Evolutionary conservation across 2,888 invertebrate species (phyloP).

Genomic region (Drosophila pseudotakahashii): DNA sequence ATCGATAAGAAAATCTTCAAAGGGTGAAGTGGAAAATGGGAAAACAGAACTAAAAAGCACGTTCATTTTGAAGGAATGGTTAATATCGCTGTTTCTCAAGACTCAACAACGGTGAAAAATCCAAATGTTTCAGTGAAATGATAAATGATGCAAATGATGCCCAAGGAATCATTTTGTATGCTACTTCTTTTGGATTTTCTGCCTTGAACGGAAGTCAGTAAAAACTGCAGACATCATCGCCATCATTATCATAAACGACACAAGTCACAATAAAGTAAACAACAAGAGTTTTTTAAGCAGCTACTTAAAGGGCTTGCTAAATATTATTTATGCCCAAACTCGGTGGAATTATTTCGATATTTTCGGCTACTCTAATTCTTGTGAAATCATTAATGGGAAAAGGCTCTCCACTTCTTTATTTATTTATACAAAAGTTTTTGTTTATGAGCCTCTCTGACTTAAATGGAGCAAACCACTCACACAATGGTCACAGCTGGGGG

Average conservation of each 20-base stretch:
- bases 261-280: slow-evolving; percentile 37
- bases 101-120: slow-evolving; percentile 45
- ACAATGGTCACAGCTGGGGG: slow-evolving; percentile 59
- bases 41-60: not conserved
- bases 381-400: slow-evolving; percentile 28
- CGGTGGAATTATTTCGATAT: not conserved
- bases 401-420: slow-evolving; percentile 30
- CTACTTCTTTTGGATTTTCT: slow-evolving; percentile 9
- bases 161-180: slow-evolving; percentile 22
- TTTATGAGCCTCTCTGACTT: slow-evolving; percentile 39
- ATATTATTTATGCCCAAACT: not conserved
- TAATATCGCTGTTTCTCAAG: slow-evolving; percentile 2
- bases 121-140: slow-evolving; percentile 44
- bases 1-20: not conserved
- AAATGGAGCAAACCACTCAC: slow-evolving; percentile 50
- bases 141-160: slow-evolving; percentile 55
- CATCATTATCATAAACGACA: slow-evolving; percentile 36
- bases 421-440: slow-evolving; percentile 41
- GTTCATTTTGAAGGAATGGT: not conserved
- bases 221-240: slow-evolving; percentile 59
- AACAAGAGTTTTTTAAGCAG: slow-evolving; percentile 20
- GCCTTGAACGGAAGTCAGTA: slow-evolving; percentile 37
- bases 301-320: slow-evolving; percentile 15
- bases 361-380: slow-evolving; percentile 15
- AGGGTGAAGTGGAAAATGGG: not conserved